These are phyloP conservation scores for Euclidia mi DNA, from an alignment of 2,888 invertebrate species.

Conservation along the genomic window DNA sequence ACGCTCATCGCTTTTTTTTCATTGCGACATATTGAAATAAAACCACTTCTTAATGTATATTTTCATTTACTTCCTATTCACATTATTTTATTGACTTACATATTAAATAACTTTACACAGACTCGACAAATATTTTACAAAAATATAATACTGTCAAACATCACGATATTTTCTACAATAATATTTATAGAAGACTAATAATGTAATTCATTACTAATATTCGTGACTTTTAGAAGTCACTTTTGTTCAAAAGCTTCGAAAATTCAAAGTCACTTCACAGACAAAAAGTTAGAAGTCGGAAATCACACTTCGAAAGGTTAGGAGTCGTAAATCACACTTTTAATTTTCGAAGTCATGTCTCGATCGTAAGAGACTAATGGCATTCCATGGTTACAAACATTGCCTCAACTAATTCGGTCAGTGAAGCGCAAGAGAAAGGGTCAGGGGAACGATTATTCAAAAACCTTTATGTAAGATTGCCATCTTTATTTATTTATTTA, in stretches of 20 bases:
- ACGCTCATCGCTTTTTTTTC: too few relatives aligned
- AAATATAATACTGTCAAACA: slow-evolving; percentile 61
- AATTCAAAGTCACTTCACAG: neutral
- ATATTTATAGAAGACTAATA: slow-evolving; percentile 16
- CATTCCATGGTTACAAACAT: too few relatives aligned
- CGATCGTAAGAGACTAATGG: too few relatives aligned
- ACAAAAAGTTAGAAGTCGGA: too few relatives aligned
- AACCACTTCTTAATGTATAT: slow-evolving; percentile 12
- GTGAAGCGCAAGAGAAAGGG: too few relatives aligned
- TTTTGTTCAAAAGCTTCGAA: slow-evolving; percentile 6
- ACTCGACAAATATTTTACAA: slow-evolving; percentile 36
- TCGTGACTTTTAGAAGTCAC: neutral
- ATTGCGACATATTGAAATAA: neutral
- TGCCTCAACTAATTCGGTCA: too few relatives aligned
- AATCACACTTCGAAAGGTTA: neutral
- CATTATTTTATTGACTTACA: slow-evolving; percentile 22
- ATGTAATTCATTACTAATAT: slow-evolving; percentile 29
- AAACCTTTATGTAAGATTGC: too few relatives aligned
- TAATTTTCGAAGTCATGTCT: too few relatives aligned
- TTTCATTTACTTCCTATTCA: slow-evolving; percentile 26
- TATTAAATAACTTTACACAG: slow-evolving; percentile 17
- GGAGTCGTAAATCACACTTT: neutral
- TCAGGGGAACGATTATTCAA: too few relatives aligned
- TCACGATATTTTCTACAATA: slow-evolving; percentile 40
- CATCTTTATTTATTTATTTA: too few relatives aligned